phyloP scores from a whole-genome alignment of 1,140 invertebrate species.

The Pemphigus obesinymphae region DNA sequence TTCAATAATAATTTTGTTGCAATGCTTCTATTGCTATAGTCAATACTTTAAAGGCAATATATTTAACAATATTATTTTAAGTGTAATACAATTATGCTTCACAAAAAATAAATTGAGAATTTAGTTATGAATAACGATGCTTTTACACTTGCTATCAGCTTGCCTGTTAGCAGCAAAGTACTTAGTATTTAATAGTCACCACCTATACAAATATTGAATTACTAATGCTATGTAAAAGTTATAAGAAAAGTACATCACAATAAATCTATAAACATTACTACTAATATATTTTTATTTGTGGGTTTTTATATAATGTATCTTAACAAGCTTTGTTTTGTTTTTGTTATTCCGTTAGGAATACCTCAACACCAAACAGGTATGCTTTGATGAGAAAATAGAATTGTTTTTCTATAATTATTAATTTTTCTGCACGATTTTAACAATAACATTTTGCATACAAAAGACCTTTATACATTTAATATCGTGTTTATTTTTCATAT shows the following conservation, averaged over 20 bases:
- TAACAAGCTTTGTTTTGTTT: constrained; percentile 38
- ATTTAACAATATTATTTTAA: background rate
- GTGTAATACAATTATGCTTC: background rate
- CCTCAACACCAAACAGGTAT: constrained; percentile 39
- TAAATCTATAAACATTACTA: background rate
- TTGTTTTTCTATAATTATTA: background rate
- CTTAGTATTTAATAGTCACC: background rate
- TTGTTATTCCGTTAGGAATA: constrained; percentile 37
- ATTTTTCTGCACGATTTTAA: constrained; percentile 10
- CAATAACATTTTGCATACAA: background rate
- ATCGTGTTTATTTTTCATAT: too few relatives aligned
- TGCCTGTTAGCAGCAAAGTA: constrained; percentile 30
- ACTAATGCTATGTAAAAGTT: background rate
- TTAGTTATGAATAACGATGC: constrained; percentile 1
- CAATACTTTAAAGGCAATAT: background rate
- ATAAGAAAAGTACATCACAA: background rate
- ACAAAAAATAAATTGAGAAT: background rate
- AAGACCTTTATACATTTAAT: too few relatives aligned
- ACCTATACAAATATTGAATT: background rate
- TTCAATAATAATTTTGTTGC: constrained; percentile 1
- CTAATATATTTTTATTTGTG: background rate
- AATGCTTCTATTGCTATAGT: background rate
- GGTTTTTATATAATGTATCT: background rate
- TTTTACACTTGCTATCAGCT: constrained; percentile 32
- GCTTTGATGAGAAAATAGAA: constrained; percentile 6